phyloP scores from a whole-genome alignment of 2,888 invertebrate genomes.

The Invenusta paracnida region DNA sequence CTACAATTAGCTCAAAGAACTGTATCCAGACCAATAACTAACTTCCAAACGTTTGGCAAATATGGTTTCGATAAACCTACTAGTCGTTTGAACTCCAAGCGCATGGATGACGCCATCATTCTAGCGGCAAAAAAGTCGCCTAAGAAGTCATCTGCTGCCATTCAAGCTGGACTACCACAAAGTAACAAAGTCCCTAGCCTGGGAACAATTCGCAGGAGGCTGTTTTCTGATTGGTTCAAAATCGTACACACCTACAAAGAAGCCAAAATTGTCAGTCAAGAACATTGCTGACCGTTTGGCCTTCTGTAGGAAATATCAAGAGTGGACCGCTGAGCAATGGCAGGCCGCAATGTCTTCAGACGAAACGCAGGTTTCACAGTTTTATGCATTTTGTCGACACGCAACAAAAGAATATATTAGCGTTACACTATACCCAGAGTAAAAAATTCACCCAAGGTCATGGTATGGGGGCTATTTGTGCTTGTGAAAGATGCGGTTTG shows the following conservation, averaged over 20 bases:
- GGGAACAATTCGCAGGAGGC: too few relatives aligned
- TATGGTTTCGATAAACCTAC: neutral
- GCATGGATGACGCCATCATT: neutral
- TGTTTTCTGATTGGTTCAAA: too few relatives aligned
- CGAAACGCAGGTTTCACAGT: neutral
- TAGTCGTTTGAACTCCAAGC: neutral
- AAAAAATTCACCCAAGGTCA: neutral
- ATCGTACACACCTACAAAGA: too few relatives aligned
- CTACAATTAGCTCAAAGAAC: neutral
- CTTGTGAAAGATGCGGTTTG: neutral
- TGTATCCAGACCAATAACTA: neutral
- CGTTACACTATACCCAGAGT: neutral
- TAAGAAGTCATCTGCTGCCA: neutral
- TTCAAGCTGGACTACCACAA: neutral
- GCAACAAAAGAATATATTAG: neutral
- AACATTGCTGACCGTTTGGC: neutral
- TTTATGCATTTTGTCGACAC: neutral
- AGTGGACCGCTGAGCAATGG: neutral
- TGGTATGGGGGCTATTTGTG: neutral
- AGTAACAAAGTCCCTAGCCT: neutral
- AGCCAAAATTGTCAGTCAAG: neutral
- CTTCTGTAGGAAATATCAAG: neutral
- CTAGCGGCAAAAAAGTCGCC: neutral
- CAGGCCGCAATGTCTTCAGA: neutral
- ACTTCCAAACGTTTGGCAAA: neutral